A percentile compares a stretch with the other conserved stretches of the same genome.
Evolutionary conservation across 2,113 vertebrate genomes (phyloP).

Genomic region (Macquaria ambigua): DNA sequence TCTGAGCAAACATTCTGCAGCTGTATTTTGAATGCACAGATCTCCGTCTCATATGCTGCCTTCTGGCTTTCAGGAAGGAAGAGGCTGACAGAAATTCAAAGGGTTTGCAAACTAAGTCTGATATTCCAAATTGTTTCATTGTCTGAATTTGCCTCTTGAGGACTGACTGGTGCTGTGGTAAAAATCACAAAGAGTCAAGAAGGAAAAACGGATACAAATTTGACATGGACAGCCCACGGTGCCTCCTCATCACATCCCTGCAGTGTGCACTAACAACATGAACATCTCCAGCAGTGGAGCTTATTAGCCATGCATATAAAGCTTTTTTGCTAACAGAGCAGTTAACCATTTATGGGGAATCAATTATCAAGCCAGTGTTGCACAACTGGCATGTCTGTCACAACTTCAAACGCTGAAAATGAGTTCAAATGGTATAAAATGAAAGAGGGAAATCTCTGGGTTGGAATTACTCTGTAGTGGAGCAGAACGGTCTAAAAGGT

Average conservation of each 20-base stretch:
- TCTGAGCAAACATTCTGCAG: background rate
- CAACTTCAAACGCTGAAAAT: slow-evolving; percentile 27
- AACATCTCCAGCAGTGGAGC: slow-evolving; percentile 19
- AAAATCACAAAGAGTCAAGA: background rate
- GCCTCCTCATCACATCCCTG: slow-evolving; percentile 11
- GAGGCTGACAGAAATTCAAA: background rate
- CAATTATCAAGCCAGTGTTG: background rate
- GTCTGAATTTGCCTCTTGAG: background rate
- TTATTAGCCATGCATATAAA: slow-evolving; percentile 39
- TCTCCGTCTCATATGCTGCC: background rate
- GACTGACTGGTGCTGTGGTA: background rate
- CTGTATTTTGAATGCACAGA: background rate
- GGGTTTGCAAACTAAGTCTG: background rate
- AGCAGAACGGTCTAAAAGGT: slow-evolving; percentile 20
- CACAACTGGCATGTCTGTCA: background rate
- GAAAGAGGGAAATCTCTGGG: slow-evolving; percentile 17
- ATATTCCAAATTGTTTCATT: background rate
- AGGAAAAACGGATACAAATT: background rate
- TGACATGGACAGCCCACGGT: background rate
- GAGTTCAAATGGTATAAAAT: slow-evolving; percentile 32
- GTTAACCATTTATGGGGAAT: slow-evolving; percentile 37
- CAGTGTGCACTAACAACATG: slow-evolving; percentile 24
- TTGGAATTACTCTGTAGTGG: slow-evolving; percentile 23
- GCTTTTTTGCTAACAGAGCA: slow-evolving; percentile 7
- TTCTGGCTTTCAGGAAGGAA: background rate